Base-by-base conservation (phyloP, 2,797 vertebrate species). In the Peromyscus aztecus region DNA sequence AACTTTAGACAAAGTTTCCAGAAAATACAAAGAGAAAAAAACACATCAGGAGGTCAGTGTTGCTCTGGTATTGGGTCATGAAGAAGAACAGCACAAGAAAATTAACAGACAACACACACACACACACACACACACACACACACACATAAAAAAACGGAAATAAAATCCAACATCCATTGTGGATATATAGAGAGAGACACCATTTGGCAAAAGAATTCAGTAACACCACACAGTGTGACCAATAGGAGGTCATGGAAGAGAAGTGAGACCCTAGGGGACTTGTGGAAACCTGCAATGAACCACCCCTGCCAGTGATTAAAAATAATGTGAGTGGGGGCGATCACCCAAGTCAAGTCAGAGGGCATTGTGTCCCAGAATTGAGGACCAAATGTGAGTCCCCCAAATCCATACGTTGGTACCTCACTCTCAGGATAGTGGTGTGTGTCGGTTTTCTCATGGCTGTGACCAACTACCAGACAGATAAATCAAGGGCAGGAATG, bases 211-310 rank as follows among this genome's bases (percentile, higher is more conserved):
- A 75, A 59, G 10, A 76, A 61, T 34, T 76, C 52, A 61, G 55
- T 59, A 43, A 14, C 11, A 61, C 17, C 37, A 59, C n/a, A 88
- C 2, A 43, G 24, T 23, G 55, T 88, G 86, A 8, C 52, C n/a
- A 75, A 27, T 8, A 9, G 27, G 37, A 59, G n/a, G 37, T 43
- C 86, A 76, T 75, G 16, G 16, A 37, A 57, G 23, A 31, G 34
- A 63, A 0, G 8, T 11, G 12, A 37, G 59, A 49, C 37, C 40
- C 5, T 5, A 3, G n/a, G 6, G 29, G 2, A 7, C 13, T 55
- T 19, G 4, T 83, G 4, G 21, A 76, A 83, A 43, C 37, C 23
- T 55, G 13, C 80, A 17, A 29, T 12, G 8, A 49, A 27, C 21
- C 2, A 55, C 14, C 23, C 31, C 1, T 6, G 9, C 34, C 14